Evolutionary conservation across 2,113 vertebrate genomes (phyloP), one percentile per base, ranked within the genome.

Genomic region (Willisornis vidua): DNA sequence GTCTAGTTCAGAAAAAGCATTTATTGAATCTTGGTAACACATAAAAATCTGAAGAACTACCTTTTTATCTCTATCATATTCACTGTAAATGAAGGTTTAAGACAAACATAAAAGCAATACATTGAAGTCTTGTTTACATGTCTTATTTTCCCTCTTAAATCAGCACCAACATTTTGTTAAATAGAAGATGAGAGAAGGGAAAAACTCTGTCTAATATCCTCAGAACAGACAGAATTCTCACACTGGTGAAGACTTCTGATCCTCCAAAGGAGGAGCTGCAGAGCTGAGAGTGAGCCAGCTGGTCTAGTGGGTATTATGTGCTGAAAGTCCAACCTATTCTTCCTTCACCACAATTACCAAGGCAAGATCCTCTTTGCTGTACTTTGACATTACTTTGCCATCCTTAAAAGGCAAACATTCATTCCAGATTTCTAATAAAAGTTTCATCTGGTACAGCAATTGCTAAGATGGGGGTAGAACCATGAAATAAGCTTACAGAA

Each of bases 11-110:
- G 67, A 54, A 66, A 90, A 84, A 95, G 45, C 22, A 78, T 87
- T 84, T 94, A 77, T 52, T 96, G 55, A 93, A 25, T 74, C 16
- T 85, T 78, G 45, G 29, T 95, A 95, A 89, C 9, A 89, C 16
- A 92, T 39, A 8, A 63, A 80, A 72, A 73, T 58, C 26, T 11
- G 8, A 68, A 87, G 10, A 82, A 75, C 35, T 35, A 54, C 31
- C n/a, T 86, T 93, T 83, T 94, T 48, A 89, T 33, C 25, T 90
- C 70, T 75, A 14, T n/a, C 33, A 54, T 90, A 86, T 86, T 57
- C 25, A 74, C 12, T 33, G 77, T 81, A 94, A 65, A 37, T 67
- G 46, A 80, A 45, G 7, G 12, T 85, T 97, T 95, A 77, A 33
- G 33, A 76, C 59, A 93, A 65, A 54, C 10, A n/a, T 73, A 92